phyloP scores from a whole-genome alignment of 1,140 invertebrate genomes.

The Diploscapter pachys region DNA sequence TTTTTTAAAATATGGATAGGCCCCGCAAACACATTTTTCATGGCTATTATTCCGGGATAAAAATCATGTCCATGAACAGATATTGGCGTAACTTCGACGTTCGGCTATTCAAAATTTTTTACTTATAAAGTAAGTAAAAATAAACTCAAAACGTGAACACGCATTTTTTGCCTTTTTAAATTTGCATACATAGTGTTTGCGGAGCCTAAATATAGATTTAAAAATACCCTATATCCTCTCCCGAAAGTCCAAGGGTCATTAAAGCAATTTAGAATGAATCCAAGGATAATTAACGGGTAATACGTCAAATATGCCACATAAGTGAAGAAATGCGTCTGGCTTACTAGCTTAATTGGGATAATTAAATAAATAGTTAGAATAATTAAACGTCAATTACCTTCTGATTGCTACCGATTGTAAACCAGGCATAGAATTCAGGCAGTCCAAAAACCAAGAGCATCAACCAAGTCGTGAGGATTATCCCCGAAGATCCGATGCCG shows the following conservation, averaged over 20 bases:
- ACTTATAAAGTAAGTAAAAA: background rate
- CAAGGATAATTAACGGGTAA: constrained; percentile 31
- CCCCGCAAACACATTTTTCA: background rate
- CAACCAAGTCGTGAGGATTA: constrained; percentile 37
- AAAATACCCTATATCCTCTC: constrained; percentile 12
- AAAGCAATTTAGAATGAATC: constrained; percentile 36
- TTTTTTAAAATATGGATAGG: constrained; percentile 7
- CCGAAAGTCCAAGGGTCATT: constrained; percentile 32
- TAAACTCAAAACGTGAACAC: no score
- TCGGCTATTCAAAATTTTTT: background rate
- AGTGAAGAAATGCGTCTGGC: constrained; percentile 18
- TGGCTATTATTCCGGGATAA: background rate
- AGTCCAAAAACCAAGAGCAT: constrained; percentile 29
- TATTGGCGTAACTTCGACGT: no score
- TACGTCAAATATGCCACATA: constrained; percentile 37
- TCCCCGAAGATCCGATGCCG: constrained; percentile 36
- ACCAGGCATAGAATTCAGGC: constrained; percentile 42
- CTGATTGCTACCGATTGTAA: constrained; percentile 34
- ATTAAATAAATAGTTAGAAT: constrained; percentile 9
- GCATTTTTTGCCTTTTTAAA: no score
- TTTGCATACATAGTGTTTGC: no score
- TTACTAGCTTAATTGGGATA: constrained; percentile 8
- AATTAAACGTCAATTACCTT: constrained; percentile 16
- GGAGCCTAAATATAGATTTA: background rate
- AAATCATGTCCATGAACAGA: no score